Base-by-base conservation (phyloP, 2,797 vertebrate genomes). In the Erpetoichthys calabaricus region DNA sequence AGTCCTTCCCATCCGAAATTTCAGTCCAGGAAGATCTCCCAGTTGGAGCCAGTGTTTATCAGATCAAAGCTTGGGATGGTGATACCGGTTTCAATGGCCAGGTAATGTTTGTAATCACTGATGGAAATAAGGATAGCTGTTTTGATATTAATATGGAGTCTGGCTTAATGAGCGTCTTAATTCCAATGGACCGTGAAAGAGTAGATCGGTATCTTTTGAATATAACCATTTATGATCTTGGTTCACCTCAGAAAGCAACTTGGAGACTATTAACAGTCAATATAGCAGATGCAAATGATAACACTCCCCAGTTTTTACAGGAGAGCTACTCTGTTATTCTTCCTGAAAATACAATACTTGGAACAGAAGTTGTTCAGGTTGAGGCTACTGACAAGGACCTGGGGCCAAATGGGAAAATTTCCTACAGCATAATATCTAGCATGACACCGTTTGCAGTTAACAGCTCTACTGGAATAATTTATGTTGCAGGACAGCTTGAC, bases 71-170 rank as follows among this genome's bases (percentile, higher is more conserved):
- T 4, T 89, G 83, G 1, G 96, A 99, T 72, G 81, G 87, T 0
- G 96, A 99, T 69, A 89, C 92, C 6, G 94, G 96, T 60, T 98
- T 98, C 75, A 97, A 98, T 55, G 96, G 96, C 59, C 92, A 89
- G 73, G 81, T 99, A 57, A 70, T 98, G 4, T 94, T 89, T 51
- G 80, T 90, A 10, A 92, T 99, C 77, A 84, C 92, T 9, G 87
- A 86, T 64, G 95, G 96, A 64, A 99, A 99, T 68, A 79, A 70
- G 3, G 92, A 98, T 64, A 94, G 83, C 65, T 95, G 93, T 73
- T 98, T 98, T 65, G 85, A 69, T 47, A 90, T 99, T 56, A 84
- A 93, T 64, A 81, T 90, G 80, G 86, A 93, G 53, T 91, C 76
- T 0, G 96, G 95, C 1, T 68, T 91, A 6, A 84, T 99, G 58